Evolutionary conservation across 2,888 invertebrate species (phyloP).

Genomic region (Drosophila anceps): DNA sequence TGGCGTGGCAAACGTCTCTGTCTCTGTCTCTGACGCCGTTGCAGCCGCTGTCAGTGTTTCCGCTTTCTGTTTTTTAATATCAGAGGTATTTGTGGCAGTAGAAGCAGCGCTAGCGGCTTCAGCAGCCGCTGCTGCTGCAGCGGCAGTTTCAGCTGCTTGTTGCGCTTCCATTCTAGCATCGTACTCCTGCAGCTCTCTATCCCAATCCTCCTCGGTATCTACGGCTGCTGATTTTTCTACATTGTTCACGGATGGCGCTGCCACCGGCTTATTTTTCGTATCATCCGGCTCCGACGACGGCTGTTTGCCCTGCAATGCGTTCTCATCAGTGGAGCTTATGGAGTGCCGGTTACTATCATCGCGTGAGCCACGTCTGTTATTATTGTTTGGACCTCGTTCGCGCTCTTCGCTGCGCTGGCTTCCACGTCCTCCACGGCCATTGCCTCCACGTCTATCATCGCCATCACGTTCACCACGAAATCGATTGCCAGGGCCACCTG

Average conservation of each 20-base stretch:
- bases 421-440: constrained; percentile 52
- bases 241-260: constrained; percentile 13
- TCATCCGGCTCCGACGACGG: constrained; percentile 35
- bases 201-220: constrained; percentile 85
- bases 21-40: constrained; percentile 10
- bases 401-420: constrained; percentile 69
- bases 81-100: not conserved
- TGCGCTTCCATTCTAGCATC: constrained; percentile 74
- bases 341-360: constrained; percentile 70
- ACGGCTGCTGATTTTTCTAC: constrained; percentile 24
- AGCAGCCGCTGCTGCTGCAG: constrained; percentile 9
- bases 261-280: constrained; percentile 31
- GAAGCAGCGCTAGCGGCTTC: constrained; percentile 1
- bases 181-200: constrained; percentile 83
- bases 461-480: constrained; percentile 80
- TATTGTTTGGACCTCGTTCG: constrained; percentile 52
- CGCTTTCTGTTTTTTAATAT: not conserved
- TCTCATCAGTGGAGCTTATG: constrained; percentile 61
- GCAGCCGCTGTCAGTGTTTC: not conserved
- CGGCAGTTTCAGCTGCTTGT: constrained; percentile 45
- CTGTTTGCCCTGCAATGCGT: constrained; percentile 34
- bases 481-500: constrained; percentile 69
- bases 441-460: constrained; percentile 70
- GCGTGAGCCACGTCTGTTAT: constrained; percentile 62
- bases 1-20: constrained; percentile 47